Evolutionary conservation across 2,888 invertebrate genomes (phyloP).

Genomic region (Vesta saturnalis): DNA sequence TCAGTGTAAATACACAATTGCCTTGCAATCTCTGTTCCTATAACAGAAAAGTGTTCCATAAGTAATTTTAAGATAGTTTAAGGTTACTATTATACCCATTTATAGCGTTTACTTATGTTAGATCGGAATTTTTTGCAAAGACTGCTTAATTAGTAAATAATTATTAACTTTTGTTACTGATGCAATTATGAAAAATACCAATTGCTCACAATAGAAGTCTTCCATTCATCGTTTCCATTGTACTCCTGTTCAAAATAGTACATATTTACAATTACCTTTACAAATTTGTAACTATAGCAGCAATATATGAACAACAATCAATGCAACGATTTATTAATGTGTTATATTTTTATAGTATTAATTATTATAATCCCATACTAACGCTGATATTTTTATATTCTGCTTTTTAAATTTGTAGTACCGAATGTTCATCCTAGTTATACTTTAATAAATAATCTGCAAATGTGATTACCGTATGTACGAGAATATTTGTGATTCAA

Average conservation of each 20-base stretch:
- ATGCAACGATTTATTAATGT: conserved; percentile 30
- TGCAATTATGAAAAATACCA: conserved; percentile 16
- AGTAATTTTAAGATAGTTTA: conserved; percentile 31
- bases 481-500: conserved; percentile 32
- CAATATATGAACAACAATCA: conserved; percentile 30
- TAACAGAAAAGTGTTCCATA: conserved; percentile 45
- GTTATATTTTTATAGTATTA: conserved; percentile 23
- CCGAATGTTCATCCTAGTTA: conserved; percentile 27
- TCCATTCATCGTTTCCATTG: conserved; percentile 28
- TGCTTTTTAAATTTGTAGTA: conserved; percentile 31
- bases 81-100: conserved; percentile 25
- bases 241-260: neutral
- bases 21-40: conserved; percentile 46
- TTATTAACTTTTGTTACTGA: conserved; percentile 23
- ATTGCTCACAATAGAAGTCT: conserved; percentile 30
- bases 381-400: conserved; percentile 32
- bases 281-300: conserved; percentile 20
- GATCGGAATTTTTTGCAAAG: conserved; percentile 36
- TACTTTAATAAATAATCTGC: conserved; percentile 17
- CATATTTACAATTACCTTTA: conserved; percentile 16
- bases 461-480: conserved; percentile 35
- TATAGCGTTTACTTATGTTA: conserved; percentile 30
- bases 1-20: conserved; percentile 42
- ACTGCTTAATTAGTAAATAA: conserved; percentile 39
- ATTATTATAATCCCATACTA: conserved; percentile 23